Evolutionary conservation across 2,888 invertebrate species (phyloP).

Genomic region (Hofmannophila pseudospretella): DNA sequence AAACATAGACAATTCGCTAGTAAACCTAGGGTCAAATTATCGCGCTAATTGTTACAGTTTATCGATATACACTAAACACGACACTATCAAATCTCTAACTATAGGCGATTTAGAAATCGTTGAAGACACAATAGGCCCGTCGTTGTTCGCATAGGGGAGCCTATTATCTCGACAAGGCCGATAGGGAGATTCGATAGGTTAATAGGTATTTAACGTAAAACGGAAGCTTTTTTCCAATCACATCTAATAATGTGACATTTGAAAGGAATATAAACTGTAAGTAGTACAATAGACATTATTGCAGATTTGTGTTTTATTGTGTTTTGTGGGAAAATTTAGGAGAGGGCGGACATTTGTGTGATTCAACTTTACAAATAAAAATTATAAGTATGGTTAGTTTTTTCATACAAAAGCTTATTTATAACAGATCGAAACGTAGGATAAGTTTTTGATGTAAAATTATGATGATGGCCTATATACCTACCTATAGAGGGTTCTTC

Average conservation of each 20-base stretch:
- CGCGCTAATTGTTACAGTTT: no score
- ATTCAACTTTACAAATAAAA: no score
- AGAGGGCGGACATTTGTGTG: no score
- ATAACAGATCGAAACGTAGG: no score
- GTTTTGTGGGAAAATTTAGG: not conserved
- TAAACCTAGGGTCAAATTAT: no score
- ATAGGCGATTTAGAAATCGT: constrained; percentile 53
- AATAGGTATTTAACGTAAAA: constrained; percentile 21
- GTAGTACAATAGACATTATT: not conserved
- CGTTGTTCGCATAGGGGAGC: constrained; percentile 35
- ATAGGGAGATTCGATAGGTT: constrained; percentile 14
- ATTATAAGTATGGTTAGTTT: no score
- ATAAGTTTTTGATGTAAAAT: no score
- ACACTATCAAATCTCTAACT: constrained; percentile 35
- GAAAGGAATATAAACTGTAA: constrained; percentile 7
- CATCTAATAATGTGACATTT: constrained; percentile 12
- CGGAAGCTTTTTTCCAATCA: constrained; percentile 16
- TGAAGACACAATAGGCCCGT: constrained; percentile 38
- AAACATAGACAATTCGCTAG: no score
- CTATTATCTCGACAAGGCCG: constrained; percentile 23
- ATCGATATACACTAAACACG: not conserved
- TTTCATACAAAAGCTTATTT: no score
- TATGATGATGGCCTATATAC: no score
- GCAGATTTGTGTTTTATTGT: constrained; percentile 1
- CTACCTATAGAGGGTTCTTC: no score